phyloP scores from a whole-genome alignment of 2,888 invertebrate species.

The Diaperis boleti region DNA sequence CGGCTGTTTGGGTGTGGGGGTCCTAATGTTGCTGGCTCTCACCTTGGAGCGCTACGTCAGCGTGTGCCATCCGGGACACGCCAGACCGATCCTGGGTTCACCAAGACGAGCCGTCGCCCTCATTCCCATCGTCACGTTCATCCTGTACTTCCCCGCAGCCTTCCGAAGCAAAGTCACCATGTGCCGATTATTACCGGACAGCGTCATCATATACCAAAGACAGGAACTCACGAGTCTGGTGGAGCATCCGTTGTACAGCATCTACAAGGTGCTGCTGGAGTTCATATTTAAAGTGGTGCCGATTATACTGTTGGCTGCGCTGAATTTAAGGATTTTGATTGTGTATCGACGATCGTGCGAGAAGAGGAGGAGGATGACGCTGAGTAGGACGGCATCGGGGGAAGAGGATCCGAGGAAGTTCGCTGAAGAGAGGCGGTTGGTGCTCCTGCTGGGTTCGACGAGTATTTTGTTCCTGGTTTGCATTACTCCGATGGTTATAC shows the following conservation, averaged over 20 bases:
- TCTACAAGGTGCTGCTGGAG: constrained; percentile 75
- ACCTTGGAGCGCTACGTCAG: constrained; percentile 82
- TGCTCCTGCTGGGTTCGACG: constrained; percentile 75
- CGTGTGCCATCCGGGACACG: constrained; percentile 79
- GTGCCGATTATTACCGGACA: constrained; percentile 64
- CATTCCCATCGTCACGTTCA: constrained; percentile 74
- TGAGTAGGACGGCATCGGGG: constrained; percentile 70
- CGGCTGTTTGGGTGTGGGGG: constrained; percentile 80
- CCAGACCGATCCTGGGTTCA: constrained; percentile 72
- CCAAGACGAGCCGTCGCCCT: constrained; percentile 75
- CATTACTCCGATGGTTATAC: constrained; percentile 79
- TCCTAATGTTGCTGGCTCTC: constrained; percentile 80
- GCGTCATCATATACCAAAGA: constrained; percentile 71
- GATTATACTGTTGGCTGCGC: constrained; percentile 74
- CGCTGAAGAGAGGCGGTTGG: constrained; percentile 76
- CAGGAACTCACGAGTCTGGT: constrained; percentile 60
- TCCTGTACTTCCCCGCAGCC: constrained; percentile 77
- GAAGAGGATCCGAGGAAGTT: constrained; percentile 76
- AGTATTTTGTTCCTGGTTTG: constrained; percentile 77
- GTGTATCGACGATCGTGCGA: constrained; percentile 76
- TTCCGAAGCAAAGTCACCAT: constrained; percentile 73
- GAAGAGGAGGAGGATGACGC: constrained; percentile 74
- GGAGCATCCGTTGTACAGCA: constrained; percentile 62
- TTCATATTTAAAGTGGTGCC: constrained; percentile 77
- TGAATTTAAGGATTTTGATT: constrained; percentile 76